phyloP scores from a whole-genome alignment of 1,140 invertebrate species.

The Papilio machaon region DNA sequence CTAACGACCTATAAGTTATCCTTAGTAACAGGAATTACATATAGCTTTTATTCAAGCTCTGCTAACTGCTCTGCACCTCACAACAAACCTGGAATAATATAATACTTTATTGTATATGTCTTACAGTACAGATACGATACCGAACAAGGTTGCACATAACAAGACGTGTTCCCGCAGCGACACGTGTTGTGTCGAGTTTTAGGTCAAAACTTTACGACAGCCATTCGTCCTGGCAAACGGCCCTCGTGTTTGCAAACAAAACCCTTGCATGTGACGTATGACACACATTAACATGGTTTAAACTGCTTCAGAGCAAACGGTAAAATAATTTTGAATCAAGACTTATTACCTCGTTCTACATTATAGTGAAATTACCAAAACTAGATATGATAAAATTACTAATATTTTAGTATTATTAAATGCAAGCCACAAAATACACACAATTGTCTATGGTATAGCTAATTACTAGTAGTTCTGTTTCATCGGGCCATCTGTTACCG shows the following conservation, averaged over 20 bases:
- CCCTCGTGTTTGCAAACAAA: conserved; percentile 7
- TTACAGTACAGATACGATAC: background rate
- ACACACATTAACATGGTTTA: background rate
- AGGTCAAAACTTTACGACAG: conserved; percentile 18
- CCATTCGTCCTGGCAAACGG: background rate
- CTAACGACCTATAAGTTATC: too few species aligned
- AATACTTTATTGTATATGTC: background rate
- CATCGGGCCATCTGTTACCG: background rate
- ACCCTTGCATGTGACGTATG: background rate
- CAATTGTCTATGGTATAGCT: background rate
- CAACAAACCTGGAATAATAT: background rate
- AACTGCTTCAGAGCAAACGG: background rate
- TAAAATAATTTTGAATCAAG: background rate
- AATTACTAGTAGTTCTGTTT: too few species aligned
- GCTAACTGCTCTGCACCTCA: background rate
- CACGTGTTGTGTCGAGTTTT: conserved; percentile 17
- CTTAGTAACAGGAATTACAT: too few species aligned
- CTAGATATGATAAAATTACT: too few species aligned
- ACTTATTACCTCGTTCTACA: background rate
- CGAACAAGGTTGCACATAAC: conserved; percentile 8
- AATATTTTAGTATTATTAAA: background rate
- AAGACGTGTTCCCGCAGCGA: background rate
- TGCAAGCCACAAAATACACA: background rate
- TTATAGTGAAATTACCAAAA: background rate
- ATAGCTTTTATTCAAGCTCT: background rate